phyloP scores from a whole-genome alignment of 2,797 vertebrate species.

The Serranus cabrilla region DNA sequence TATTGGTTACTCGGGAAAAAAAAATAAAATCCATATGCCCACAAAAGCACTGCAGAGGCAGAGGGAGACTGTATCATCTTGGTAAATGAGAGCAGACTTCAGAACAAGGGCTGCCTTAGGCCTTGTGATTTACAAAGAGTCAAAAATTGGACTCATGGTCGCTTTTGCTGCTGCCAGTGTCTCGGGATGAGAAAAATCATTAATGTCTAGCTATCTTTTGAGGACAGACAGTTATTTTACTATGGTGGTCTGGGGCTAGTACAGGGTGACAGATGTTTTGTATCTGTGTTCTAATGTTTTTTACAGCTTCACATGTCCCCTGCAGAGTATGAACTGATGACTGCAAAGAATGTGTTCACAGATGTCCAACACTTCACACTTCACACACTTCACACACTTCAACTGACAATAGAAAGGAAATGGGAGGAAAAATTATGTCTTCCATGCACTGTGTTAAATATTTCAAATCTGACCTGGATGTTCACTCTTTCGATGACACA shows the following conservation, averaged over 20 bases:
- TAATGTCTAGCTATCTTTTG: slow-evolving; percentile 12
- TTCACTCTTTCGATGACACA: slow-evolving; percentile 97
- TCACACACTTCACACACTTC: background rate
- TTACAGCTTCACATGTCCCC: slow-evolving; percentile 23
- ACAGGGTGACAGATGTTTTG: slow-evolving; percentile 42
- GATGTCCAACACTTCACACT: slow-evolving; percentile 15
- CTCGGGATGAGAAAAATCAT: slow-evolving; percentile 37
- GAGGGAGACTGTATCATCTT: slow-evolving; percentile 28
- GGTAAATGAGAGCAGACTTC: slow-evolving; percentile 60
- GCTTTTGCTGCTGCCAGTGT: background rate
- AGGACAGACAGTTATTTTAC: slow-evolving; percentile 35
- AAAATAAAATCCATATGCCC: slow-evolving; percentile 52
- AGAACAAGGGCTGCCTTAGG: slow-evolving; percentile 48
- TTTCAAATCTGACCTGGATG: slow-evolving; percentile 88
- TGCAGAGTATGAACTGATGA: slow-evolving; percentile 14
- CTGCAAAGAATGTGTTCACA: background rate
- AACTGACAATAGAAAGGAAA: background rate
- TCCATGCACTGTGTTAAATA: background rate
- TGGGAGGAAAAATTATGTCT: background rate
- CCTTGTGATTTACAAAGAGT: slow-evolving; percentile 45
- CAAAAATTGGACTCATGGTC: slow-evolving; percentile 15
- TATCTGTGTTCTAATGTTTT: slow-evolving; percentile 21
- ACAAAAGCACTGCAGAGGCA: slow-evolving; percentile 47
- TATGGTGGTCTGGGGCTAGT: slow-evolving; percentile 19
- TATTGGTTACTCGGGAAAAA: slow-evolving; percentile 55